Evolutionary conservation across 2,888 invertebrate species (phyloP), one percentile per base, ranked within the genome.

Genomic region (Pristionchus entomophagus): DNA sequence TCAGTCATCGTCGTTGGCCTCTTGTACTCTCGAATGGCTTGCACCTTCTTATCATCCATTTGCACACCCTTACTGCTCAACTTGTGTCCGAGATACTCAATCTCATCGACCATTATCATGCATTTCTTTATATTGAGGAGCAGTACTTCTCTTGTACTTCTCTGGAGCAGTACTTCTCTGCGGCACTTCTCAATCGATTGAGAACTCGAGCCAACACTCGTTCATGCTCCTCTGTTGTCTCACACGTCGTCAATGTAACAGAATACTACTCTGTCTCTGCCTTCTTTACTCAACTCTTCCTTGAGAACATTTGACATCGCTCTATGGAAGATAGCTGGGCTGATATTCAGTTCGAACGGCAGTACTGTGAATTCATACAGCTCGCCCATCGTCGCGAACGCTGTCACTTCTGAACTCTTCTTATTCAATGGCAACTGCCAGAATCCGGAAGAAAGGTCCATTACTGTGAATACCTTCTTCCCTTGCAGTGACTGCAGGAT

Each of bases 231-330:
- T 88, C 87, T 22, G 51, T 53, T 0, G 86, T 84, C 19, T 86
- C 73, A 22, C 12, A 89, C 51, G 53, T 89, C 89, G 56, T 89
- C 89, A 8, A 89, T 35, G 59, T 89, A 89, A 14, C 82, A 82
- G 17, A 83, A 83, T 8, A 81, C 87, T 8, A 22, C 29, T 38
- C 41, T 26, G 22, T 32, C 41, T n/a, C 73, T 22, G 8, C 38
- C 35, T 29, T 77, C 77, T 38, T 41, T 81, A 29, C n/a, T 41
- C 29, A 83, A 29, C 6, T 86, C 78, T 0, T 77, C 89, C 22
- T 38, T 56, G 35, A 73, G n/a, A 12, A 73, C 73, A 10, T 32
- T n/a, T 12, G 12, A 17, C 73, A 73, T 73, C 14, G 73, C 38
- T 35, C 73, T 73, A 19, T 73, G 73, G 19, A n/a, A 22, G 14